Evolutionary conservation across 64 coral and sea anemone genomes (phyloP).

Genomic region (Dendronephthya gigantea): DNA sequence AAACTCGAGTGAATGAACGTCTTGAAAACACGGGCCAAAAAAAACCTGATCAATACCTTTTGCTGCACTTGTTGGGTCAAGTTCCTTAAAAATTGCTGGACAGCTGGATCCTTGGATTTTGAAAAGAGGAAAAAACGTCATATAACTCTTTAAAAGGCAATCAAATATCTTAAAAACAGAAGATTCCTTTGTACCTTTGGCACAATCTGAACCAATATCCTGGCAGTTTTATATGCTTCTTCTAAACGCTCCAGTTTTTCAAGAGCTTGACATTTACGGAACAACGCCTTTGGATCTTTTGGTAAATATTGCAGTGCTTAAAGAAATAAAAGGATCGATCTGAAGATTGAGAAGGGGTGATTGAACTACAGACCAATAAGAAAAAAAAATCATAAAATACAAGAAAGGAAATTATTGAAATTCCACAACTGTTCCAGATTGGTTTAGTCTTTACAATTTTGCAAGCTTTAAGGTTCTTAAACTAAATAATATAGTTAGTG

Average conservation of each 20-base stretch:
- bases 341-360: no score
- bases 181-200: slow-evolving; percentile 60
- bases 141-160: no score
- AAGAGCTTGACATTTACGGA: slow-evolving; percentile 75
- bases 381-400: no score
- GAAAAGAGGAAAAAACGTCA: neutral
- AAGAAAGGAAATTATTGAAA: no score
- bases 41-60: neutral
- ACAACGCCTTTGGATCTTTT: slow-evolving; percentile 93
- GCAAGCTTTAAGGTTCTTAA: no score
- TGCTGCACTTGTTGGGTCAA: slow-evolving; percentile 69
- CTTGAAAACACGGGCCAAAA: no score
- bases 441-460: no score
- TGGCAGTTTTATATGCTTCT: slow-evolving; percentile 67
- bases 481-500: no score
- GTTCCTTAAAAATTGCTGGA: slow-evolving; percentile 58
- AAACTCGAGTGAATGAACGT: no score
- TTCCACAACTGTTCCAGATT: no score
- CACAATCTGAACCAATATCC: slow-evolving; percentile 51
- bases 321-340: neutral
- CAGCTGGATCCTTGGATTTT: slow-evolving; percentile 39
- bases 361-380: no score
- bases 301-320: slow-evolving; percentile 65
- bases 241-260: slow-evolving; percentile 69
- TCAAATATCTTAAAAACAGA: no score